phyloP scores from a whole-genome alignment of 1,140 invertebrate genomes.

The Plutomurus gul region DNA sequence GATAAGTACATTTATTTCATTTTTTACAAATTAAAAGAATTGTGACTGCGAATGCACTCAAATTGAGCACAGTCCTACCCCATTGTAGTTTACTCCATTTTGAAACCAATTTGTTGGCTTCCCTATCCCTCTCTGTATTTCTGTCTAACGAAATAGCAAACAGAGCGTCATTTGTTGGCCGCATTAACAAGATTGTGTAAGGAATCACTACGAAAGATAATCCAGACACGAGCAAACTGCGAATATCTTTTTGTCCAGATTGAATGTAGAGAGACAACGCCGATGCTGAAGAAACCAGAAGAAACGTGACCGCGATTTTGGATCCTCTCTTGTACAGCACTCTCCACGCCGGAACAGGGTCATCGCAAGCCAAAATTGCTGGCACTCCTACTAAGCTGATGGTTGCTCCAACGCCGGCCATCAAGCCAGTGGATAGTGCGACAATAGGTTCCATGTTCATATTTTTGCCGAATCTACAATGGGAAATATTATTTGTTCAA shows the following conservation, averaged over 20 bases:
- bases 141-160: conserved; percentile 4
- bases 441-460: background rate
- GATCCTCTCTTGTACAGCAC: conserved; percentile 2
- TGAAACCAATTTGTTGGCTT: background rate
- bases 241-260: background rate
- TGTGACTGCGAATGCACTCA: background rate
- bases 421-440: background rate
- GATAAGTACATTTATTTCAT: too few relatives aligned
- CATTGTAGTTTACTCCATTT: conserved; percentile 32
- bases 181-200: conserved; percentile 32
- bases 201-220: background rate
- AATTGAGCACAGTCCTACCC: background rate
- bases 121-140: background rate
- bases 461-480: too few relatives aligned
- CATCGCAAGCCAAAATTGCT: background rate
- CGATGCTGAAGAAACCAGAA: background rate
- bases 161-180: conserved; percentile 15
- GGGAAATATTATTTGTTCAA: too few relatives aligned
- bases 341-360: conserved; percentile 31
- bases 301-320: background rate
- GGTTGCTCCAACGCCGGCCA: conserved; percentile 27
- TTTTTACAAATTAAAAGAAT: background rate
- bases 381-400: background rate
- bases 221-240: background rate
- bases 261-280: background rate